Evolutionary conservation across 2,888 invertebrate species (phyloP), one percentile per base, ranked within the genome.

Genomic region (Hermaeophaga mercurialis): DNA sequence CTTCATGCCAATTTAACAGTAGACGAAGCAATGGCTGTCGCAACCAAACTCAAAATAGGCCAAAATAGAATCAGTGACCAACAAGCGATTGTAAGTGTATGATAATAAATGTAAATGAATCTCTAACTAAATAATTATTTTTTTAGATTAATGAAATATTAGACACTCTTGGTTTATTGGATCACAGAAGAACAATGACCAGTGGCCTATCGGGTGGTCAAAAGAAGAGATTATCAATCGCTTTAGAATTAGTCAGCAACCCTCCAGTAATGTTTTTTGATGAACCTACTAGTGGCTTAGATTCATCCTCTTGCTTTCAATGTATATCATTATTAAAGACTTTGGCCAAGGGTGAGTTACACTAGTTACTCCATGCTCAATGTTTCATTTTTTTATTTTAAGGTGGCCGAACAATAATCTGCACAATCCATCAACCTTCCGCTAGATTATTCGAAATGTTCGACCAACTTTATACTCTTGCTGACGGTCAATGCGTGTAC

Each of bases 191-290:
- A 72, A 96, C 96, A 1, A 88, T 94, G 86, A 94, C 95, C 11
- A 88, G 88, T 61, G 93, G 94, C 73, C 83, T 96, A 44, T 96
- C 95, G 0, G 96, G 96, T 15, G 96, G 96, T 1, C 96, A 96
- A 76, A 91, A 95, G 78, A 96, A 96, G 74, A 88, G 96, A 66
- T 84, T 96, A 1, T 95, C 96, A 0, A 96, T 96, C 59, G 96
- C 96, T 12, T 79, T 95, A 63, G 96, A 96, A 79, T 81, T 96
- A 65, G 95, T 96, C 65, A 96, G 94, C 80, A 96, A 96, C 78
- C 96, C 96, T 7, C 96, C 96, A 0, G 90, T 96, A 61, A 96
- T 96, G 95, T 96, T 96, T 80, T 96, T 96, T 75, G 96, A 96
- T 75, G 96, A 96, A 77, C 96, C 96, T 1, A 96, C 96, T 62